phyloP scores from a whole-genome alignment of 2,888 invertebrate genomes.

The Coecobrya sp. region DNA sequence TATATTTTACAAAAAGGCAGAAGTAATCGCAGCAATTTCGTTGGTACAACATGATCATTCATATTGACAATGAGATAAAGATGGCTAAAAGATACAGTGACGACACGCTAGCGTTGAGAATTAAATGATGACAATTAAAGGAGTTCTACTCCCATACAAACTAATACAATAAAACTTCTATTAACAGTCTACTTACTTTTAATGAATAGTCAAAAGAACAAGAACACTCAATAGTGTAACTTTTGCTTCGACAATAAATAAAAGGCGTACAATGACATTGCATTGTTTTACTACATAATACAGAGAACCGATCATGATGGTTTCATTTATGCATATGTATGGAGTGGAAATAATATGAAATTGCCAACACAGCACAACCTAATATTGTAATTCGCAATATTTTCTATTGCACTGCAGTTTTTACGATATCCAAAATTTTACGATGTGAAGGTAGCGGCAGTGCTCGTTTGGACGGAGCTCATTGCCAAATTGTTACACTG shows the following conservation, averaged over 20 bases:
- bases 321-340: background rate
- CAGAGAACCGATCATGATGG: background rate
- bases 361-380: background rate
- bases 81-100: background rate
- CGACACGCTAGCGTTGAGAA: background rate
- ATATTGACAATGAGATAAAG: background rate
- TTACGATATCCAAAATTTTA: background rate
- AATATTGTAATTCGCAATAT: background rate
- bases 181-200: background rate
- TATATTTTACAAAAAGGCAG: background rate
- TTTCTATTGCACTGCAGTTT: background rate
- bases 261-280: slow-evolving; percentile 27
- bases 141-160: background rate
- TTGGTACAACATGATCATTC: background rate
- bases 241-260: background rate
- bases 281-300: background rate
- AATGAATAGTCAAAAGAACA: background rate
- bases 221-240: background rate
- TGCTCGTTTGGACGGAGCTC: background rate
- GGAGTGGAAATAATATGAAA: background rate
- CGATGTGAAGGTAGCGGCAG: background rate
- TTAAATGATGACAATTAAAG: slow-evolving; percentile 44
- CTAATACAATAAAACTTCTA: background rate
- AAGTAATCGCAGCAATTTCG: background rate
- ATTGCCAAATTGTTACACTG: background rate